Evolutionary conservation across 2,888 invertebrate genomes (phyloP), one percentile per base, ranked within the genome.

Genomic region (Hartigia nigra): DNA sequence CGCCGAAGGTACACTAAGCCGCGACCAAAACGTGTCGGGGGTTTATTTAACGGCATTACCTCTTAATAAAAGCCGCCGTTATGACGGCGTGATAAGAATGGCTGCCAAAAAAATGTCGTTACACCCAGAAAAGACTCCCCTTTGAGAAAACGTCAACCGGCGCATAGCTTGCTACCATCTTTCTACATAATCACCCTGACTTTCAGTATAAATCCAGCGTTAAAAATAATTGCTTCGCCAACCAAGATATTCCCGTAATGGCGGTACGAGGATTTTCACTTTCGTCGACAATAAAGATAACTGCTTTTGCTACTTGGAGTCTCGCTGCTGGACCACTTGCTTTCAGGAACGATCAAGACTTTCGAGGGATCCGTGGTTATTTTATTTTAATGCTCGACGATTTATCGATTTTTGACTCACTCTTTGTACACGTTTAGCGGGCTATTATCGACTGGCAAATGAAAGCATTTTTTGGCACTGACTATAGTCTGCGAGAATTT

Each of bases 241-340:
- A 74, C 39, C 23, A 37, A 77, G 55, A 69, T 14, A 34, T 3
- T 69, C 37, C 35, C 70, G 34, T 77, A 69, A 77, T 69, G 34
- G 74, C 55, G 36, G 69, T 74, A 77, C 77, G 77, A 77, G 74
- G 35, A 77, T 77, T 77, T 77, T 77, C 77, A 39, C 77, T 77
- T 77, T 77, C 77, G n/a, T 55, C 69, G 69, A 77, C 74, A 74
- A 77, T 77, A 55, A 74, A 77, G 77, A 39, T 39, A 37, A 77
- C 74, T 32, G 37, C 34, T 69, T 74, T 23, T n/a, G 37, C 74
- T n/a, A 12, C 35, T 70, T 31, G n/a, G 72, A 3, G 12, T 34
- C 72, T 34, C 72, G 31, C 4, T 72, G 31, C 31, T 37, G 9
- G 55, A 55, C 55, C 55, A 14, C 23, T 23, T 55, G 55, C 34